A percentile compares a stretch with the other conserved stretches of the same genome.
Evolutionary conservation across 2,113 vertebrate genomes (phyloP).

Genomic region (Ginglymostoma cirratum): DNA sequence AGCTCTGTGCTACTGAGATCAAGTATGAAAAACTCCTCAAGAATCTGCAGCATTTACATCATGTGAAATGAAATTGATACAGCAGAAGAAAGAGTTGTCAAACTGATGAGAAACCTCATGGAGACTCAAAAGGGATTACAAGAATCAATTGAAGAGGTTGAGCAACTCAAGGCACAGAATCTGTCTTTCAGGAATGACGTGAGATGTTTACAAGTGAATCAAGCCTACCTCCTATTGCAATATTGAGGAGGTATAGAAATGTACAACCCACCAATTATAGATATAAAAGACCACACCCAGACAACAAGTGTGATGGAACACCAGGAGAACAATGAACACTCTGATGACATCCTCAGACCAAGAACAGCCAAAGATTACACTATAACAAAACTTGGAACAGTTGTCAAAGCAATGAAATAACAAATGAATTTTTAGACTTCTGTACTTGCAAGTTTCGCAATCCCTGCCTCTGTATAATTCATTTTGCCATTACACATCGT

Average conservation of each 20-base stretch:
- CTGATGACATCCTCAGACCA: too few relatives aligned
- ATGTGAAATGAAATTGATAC: slow-evolving; percentile 86
- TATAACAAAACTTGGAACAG: too few relatives aligned
- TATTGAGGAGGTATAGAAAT: slow-evolving; percentile 47
- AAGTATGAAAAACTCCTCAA: slow-evolving; percentile 67
- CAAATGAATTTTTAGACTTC: too few relatives aligned
- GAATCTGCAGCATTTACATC: slow-evolving; percentile 75
- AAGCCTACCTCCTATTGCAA: slow-evolving; percentile 68
- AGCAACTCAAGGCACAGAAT: slow-evolving; percentile 69
- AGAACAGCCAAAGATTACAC: too few relatives aligned
- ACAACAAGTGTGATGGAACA: too few relatives aligned
- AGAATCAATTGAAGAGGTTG: slow-evolving; percentile 63
- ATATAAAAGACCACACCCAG: too few relatives aligned
- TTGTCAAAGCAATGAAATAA: too few relatives aligned
- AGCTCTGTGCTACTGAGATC: slow-evolving; percentile 54
- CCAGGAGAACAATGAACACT: too few relatives aligned
- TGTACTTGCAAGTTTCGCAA: too few relatives aligned
- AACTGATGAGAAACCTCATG: slow-evolving; percentile 80
- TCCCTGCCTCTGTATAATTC: too few relatives aligned
- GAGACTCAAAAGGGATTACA: slow-evolving; percentile 77
- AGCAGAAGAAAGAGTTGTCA: slow-evolving; percentile 87
- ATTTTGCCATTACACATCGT: too few relatives aligned
- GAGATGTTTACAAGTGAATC: slow-evolving; percentile 79
- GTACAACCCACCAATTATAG: too few relatives aligned
- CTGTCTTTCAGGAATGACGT: slow-evolving; percentile 79